phyloP scores from a whole-genome alignment of 1,140 invertebrate species.

The Saxidomus purpurata region DNA sequence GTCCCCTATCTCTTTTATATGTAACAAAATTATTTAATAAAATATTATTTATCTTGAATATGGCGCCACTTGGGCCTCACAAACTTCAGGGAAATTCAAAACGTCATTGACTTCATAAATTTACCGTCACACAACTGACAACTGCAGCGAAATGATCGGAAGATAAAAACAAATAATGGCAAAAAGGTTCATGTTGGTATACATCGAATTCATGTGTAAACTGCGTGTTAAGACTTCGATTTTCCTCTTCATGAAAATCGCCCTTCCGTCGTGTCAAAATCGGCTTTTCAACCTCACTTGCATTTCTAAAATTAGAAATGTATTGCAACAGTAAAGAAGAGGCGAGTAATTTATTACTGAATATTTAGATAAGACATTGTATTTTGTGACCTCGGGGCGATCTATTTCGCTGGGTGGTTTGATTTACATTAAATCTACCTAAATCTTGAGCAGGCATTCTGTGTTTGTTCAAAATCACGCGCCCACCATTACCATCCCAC shows the following conservation, averaged over 20 bases:
- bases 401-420: not conserved
- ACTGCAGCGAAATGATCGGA: not conserved
- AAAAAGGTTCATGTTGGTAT: not conserved
- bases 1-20: no score
- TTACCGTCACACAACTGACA: not conserved
- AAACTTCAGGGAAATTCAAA: conserved; percentile 85
- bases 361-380: conserved; percentile 7
- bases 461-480: conserved; percentile 91
- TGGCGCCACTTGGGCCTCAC: conserved; percentile 71
- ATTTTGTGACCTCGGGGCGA: not conserved
- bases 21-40: no score
- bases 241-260: conserved; percentile 24
- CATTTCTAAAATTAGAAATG: conserved; percentile 34
- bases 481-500: conserved; percentile 91
- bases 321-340: not conserved
- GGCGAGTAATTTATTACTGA: not conserved
- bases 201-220: not conserved
- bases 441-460: conserved; percentile 86
- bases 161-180: not conserved
- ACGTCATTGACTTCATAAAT: conserved; percentile 42
- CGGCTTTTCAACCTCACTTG: conserved; percentile 13
- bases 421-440: conserved; percentile 71
- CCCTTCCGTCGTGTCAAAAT: conserved; percentile 63
- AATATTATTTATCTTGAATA: conserved; percentile 64
- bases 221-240: not conserved